A percentile compares a stretch with the other conserved stretches of the same genome.
Conservation (phyloP, 2,797 vertebrate genomes). For the Apogon hyalosoma region DNA sequence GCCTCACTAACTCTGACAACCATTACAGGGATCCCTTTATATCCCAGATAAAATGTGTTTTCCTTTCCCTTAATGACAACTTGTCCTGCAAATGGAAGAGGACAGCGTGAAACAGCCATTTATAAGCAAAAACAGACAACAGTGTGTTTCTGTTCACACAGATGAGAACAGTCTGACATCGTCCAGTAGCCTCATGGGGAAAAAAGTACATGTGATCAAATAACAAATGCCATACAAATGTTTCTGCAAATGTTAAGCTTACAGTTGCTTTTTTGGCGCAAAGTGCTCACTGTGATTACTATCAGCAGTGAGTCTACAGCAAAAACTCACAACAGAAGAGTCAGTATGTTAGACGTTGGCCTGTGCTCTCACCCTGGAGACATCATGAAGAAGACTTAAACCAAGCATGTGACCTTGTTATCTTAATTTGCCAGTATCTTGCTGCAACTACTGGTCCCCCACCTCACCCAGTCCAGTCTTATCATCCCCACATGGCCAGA, state of each 20-base stretch:
- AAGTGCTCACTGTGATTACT: conserved; percentile 42
- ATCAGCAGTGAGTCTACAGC: conserved; percentile 54
- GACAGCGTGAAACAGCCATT: conserved; percentile 52
- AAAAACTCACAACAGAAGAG: conserved; percentile 35
- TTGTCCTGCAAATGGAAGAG: conserved; percentile 45
- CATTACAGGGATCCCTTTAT: conserved; percentile 32
- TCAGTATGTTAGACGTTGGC: conserved; percentile 44
- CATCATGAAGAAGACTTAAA: conserved; percentile 42
- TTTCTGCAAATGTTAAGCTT: conserved; percentile 47
- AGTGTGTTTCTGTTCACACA: conserved; percentile 63
- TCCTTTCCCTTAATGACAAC: conserved; percentile 21
- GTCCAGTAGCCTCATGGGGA: conserved; percentile 41
- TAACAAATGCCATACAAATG: conserved; percentile 56
- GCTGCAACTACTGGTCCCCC: conserved; percentile 44
- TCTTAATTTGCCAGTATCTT: conserved; percentile 68
- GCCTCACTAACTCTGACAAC: conserved; percentile 18
- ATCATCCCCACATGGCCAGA: conserved; percentile 21
- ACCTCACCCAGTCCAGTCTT: neutral
- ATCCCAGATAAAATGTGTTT: conserved; percentile 36
- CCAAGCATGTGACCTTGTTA: conserved; percentile 65
- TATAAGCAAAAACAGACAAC: conserved; percentile 48
- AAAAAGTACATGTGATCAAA: conserved; percentile 49
- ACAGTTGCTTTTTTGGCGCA: conserved; percentile 50
- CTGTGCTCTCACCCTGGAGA: conserved; percentile 32
- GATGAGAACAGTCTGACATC: conserved; percentile 37